Percentiles rank a stretch among this genome's conserved stretches.
These are phyloP conservation scores for Troglohyphantes excavatus DNA, from an alignment of 2,888 invertebrate species.

Conservation along the genomic window DNA sequence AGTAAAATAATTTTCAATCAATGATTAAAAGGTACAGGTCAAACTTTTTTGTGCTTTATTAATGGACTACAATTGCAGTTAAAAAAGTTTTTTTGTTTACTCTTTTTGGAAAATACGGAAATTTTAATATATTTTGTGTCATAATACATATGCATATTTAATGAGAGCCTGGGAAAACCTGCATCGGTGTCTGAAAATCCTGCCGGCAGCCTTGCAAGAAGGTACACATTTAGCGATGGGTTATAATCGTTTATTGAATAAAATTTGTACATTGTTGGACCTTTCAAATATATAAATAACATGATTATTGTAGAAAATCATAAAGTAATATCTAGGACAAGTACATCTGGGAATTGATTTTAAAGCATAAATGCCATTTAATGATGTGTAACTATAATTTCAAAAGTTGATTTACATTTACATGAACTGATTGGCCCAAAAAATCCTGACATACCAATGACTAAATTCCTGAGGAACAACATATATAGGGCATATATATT, in stretches of 20 bases:
- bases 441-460: conserved; percentile 15
- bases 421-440: background rate
- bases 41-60: no score
- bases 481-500: conserved; percentile 4
- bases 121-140: no score
- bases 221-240: background rate
- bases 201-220: no score
- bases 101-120: no score
- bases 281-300: background rate
- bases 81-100: no score
- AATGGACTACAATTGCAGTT: no score
- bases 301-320: background rate
- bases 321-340: background rate
- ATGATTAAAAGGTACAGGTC: no score
- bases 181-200: no score
- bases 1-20: no score
- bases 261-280: background rate
- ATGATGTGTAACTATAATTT: background rate
- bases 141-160: no score
- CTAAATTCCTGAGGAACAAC: background rate
- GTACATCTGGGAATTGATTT: background rate
- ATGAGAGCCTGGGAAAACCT: no score
- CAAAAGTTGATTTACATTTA: background rate
- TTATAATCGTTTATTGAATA: background rate
- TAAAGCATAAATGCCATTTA: background rate